Conservation (phyloP, 2,113 vertebrate genomes). For the Chrysemys picta region DNA sequence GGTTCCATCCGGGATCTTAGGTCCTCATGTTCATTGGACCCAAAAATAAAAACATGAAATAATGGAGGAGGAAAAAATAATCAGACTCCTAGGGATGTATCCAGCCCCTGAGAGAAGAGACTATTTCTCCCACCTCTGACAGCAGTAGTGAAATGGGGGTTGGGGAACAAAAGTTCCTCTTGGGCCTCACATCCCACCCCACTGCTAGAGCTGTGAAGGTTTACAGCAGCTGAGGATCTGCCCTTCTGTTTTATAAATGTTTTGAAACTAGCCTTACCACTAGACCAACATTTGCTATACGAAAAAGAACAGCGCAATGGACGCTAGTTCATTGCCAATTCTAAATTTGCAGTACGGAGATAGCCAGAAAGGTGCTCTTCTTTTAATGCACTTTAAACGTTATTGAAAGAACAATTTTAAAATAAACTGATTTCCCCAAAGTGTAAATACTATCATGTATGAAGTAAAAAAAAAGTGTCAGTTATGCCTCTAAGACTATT, state of each 20-base stretch:
- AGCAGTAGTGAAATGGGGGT: background rate
- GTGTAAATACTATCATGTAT: accelerated
- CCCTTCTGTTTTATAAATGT: background rate
- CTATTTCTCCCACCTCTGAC: background rate
- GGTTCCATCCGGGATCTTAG: background rate
- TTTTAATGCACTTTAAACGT: background rate
- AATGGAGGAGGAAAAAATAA: background rate
- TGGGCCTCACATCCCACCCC: background rate
- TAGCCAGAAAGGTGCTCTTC: background rate
- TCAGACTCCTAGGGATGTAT: background rate
- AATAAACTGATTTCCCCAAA: background rate
- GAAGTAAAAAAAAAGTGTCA: background rate
- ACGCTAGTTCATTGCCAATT: background rate
- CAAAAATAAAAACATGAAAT: background rate
- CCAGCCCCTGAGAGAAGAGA: background rate
- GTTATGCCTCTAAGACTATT: background rate
- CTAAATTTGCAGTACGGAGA: background rate
- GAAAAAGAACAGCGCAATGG: background rate
- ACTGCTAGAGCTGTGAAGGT: background rate
- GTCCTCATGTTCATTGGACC: background rate
- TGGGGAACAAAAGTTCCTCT: background rate
- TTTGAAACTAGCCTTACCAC: background rate
- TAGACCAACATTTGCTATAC: background rate
- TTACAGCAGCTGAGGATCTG: background rate
- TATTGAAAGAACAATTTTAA: background rate